These are phyloP conservation scores for Diplodus puntazzo DNA, from an alignment of 2,797 vertebrate genomes.

Conservation along the genomic window DNA sequence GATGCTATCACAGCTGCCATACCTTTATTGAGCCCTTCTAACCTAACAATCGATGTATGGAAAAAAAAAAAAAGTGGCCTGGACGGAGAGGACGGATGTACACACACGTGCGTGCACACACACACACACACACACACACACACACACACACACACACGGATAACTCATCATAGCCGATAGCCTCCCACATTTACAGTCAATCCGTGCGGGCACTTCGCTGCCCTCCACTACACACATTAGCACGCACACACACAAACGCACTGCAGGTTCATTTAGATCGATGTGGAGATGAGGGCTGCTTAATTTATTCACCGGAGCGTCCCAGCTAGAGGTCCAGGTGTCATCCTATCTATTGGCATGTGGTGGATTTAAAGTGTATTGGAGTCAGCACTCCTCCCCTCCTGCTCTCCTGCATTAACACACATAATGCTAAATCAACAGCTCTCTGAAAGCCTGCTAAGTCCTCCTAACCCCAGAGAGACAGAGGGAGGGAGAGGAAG, in stretches of 20 bases:
- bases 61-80: slow-evolving; percentile 26
- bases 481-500: slow-evolving; percentile 37
- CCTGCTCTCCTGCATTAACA: slow-evolving; percentile 67
- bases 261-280: slow-evolving; percentile 59
- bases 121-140: background rate
- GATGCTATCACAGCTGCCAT: slow-evolving; percentile 59
- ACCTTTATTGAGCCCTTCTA: slow-evolving; percentile 51
- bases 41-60: slow-evolving; percentile 53
- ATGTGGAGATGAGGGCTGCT: slow-evolving; percentile 64
- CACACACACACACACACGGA: slow-evolving; percentile 16
- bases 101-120: background rate
- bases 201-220: background rate
- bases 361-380: slow-evolving; percentile 75
- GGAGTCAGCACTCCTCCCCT: slow-evolving; percentile 76
- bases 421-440: slow-evolving; percentile 80
- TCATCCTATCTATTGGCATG: slow-evolving; percentile 79
- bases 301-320: slow-evolving; percentile 75
- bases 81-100: slow-evolving; percentile 11
- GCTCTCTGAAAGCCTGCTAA: slow-evolving; percentile 63
- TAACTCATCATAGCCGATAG: background rate
- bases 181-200: slow-evolving; percentile 21
- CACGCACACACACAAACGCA: slow-evolving; percentile 4
- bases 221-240: slow-evolving; percentile 19
- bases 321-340: slow-evolving; percentile 73
- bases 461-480: slow-evolving; percentile 61